Conservation (phyloP, 1,140 invertebrate genomes). For the Drosophila hydei region DNA sequence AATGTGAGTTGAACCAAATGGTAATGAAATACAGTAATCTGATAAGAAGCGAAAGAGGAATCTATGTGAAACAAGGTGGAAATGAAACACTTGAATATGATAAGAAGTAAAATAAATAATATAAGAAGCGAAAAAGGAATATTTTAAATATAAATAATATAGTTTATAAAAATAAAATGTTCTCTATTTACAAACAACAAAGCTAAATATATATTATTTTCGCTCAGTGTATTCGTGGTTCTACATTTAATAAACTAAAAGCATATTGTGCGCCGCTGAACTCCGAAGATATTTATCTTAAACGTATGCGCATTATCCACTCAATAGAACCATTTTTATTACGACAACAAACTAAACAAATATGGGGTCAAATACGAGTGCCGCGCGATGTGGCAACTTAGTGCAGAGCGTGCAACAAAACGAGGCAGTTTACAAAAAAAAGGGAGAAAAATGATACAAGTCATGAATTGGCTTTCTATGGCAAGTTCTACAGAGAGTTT, state of each 20-base stretch:
- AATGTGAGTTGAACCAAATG: no score
- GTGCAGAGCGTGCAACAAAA: slow-evolving; percentile 23
- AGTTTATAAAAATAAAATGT: no score
- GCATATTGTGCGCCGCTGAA: slow-evolving; percentile 43
- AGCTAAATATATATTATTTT: slow-evolving; percentile 10
- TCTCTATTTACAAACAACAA: no score
- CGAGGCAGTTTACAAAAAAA: slow-evolving; percentile 25
- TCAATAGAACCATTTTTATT: slow-evolving; percentile 61
- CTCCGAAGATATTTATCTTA: slow-evolving; percentile 77
- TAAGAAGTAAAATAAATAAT: no score
- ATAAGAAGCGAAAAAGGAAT: no score
- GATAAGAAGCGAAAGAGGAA: no score
- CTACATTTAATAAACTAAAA: slow-evolving; percentile 80
- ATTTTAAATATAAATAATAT: no score
- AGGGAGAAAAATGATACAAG: slow-evolving; percentile 59
- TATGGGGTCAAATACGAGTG: slow-evolving; percentile 46
- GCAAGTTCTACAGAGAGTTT: slow-evolving; percentile 13
- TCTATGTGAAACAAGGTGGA: no score
- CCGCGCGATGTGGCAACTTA: slow-evolving; percentile 31
- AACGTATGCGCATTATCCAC: slow-evolving; percentile 66
- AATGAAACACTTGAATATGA: no score
- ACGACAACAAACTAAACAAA: slow-evolving; percentile 45
- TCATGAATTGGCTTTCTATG: slow-evolving; percentile 74
- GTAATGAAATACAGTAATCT: no score
- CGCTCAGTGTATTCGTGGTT: slow-evolving; percentile 36